phyloP scores from a whole-genome alignment of 1,140 invertebrate species.

The Mercenaria mercenaria region DNA sequence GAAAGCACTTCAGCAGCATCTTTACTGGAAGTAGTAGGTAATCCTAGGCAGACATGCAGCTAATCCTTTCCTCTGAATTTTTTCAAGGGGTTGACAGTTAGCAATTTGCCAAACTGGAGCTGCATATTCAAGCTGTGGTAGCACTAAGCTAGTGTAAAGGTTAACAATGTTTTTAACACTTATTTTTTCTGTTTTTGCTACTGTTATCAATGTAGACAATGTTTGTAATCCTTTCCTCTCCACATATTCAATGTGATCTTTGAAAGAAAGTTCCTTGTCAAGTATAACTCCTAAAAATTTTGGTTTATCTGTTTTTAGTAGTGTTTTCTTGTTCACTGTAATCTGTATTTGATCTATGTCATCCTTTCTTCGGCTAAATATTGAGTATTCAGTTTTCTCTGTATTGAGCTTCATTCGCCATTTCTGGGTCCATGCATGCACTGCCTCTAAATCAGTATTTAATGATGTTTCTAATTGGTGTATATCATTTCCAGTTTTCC shows the following conservation, averaged over 20 bases:
- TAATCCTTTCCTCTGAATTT: conserved; percentile 9
- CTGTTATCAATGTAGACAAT: background rate
- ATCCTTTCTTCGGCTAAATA: too few species aligned
- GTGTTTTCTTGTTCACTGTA: too few species aligned
- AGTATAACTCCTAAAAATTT: conserved; percentile 25
- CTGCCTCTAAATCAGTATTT: too few species aligned
- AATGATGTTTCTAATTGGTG: too few species aligned
- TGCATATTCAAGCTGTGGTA: conserved; percentile 42
- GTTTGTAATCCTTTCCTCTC: background rate
- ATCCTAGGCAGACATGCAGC: background rate
- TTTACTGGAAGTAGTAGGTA: background rate
- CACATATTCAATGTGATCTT: background rate
- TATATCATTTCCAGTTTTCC: conserved; percentile 1
- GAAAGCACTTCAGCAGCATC: background rate
- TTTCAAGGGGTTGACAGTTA: background rate
- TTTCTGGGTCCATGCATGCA: too few species aligned
- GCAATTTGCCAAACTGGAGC: conserved; percentile 34
- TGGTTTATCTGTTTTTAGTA: background rate
- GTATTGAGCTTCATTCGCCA: too few species aligned
- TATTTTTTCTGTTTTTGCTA: background rate
- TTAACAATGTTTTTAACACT: background rate
- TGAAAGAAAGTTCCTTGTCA: conserved; percentile 27
- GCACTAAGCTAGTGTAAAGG: conserved; percentile 18
- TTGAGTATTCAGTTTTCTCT: too few species aligned
- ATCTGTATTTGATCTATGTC: too few species aligned